These are phyloP conservation scores for Urocynchramus pylzowi DNA, from an alignment of 2,113 vertebrate genomes.

Conservation along the genomic window DNA sequence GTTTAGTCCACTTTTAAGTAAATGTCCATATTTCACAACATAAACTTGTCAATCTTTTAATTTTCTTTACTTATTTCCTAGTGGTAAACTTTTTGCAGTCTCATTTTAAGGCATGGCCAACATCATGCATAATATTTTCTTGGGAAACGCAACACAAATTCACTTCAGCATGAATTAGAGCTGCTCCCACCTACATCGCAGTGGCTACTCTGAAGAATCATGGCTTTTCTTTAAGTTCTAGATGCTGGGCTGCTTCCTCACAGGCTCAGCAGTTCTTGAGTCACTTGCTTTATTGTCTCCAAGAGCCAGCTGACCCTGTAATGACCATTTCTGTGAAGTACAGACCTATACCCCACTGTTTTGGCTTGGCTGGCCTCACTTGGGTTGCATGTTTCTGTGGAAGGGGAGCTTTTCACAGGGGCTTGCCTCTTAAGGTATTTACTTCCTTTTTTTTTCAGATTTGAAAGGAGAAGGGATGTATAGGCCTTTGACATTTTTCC, in stretches of 20 bases:
- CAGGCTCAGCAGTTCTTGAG: neutral
- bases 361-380: neutral
- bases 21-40: neutral
- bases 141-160: neutral
- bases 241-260: neutral
- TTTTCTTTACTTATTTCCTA: neutral
- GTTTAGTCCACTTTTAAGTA: neutral
- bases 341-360: neutral
- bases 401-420: neutral
- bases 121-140: neutral
- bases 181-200: neutral
- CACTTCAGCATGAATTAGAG: neutral
- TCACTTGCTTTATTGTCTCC: neutral
- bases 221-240: neutral
- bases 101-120: neutral
- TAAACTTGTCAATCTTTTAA: neutral
- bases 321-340: neutral
- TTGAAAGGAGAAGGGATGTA: neutral
- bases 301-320: neutral
- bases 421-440: rapidly evolving
- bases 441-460: neutral
- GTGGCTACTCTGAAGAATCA: neutral
- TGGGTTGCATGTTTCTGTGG: rapidly evolving
- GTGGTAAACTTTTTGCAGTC: neutral
- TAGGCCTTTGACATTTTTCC: neutral